Evolutionary conservation across 2,888 invertebrate genomes (phyloP), one percentile per base, ranked within the genome.

Genomic region (Sicus ferrugineus): DNA sequence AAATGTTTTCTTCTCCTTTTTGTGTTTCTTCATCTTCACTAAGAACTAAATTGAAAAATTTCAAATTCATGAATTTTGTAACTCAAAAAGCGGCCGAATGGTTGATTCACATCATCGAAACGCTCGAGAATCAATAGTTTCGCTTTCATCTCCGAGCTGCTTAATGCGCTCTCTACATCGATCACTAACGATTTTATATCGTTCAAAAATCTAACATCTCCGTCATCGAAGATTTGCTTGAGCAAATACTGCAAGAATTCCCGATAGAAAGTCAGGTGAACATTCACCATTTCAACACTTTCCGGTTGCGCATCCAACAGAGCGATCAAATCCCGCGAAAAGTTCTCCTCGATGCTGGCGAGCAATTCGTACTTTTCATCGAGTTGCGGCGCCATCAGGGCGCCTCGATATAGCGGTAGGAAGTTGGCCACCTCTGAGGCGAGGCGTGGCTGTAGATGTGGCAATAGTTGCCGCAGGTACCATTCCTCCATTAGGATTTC

Each of bases 401-500:
- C 73, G 2, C 46, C 61, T 19, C 72, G 61, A 42, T 72, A 68
- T 3, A 64, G 68, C 1, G 73, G 70, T 23, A 74, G 9, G 4
- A 74, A 19, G 16, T 56, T 31, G 1, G 21, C 14, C 0, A 70
- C 64, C 31, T 76, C 75, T 21, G 56, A 48, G 14, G 72, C 62
- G 9, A 76, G 19, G n/a, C 63, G 26, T 1, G 68, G 68, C n/a
- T 26, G 38, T 7, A 75, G 28, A 30, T 71, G 68, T 1, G 68
- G 19, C 38, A 69, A 34, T 16, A 74, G n/a, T 42, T 73, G 64
- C 16, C 70, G 71, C 21, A 76, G 67, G 46, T 74, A 75, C 75
- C 75, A 76, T 42, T 65, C 65, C 50, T 76, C 74, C 46, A 74
- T 70, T n/a, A 70, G 62, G 26, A 76, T 73, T 30, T 74, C 75